Evolutionary conservation across 2,797 vertebrate genomes (phyloP).

Genomic region (Hemibagrus guttatus): DNA sequence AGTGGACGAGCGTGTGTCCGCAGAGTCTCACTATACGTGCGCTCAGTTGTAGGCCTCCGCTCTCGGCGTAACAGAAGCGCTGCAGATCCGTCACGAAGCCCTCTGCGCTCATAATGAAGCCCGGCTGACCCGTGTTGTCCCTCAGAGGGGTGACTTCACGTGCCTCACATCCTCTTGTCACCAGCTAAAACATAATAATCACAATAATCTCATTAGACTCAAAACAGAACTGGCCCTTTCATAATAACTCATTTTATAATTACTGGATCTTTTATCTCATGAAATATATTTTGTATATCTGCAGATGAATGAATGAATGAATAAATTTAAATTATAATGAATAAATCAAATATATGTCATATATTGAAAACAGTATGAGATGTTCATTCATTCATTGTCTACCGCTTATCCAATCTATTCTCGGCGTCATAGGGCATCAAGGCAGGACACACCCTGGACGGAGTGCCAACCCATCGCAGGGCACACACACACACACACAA

Average conservation of each 20-base stretch:
- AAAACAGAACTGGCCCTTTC: not conserved
- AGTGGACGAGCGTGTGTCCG: constrained; percentile 78
- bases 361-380: not conserved
- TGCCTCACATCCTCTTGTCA: constrained; percentile 88
- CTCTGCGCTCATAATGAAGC: constrained; percentile 85
- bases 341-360: not conserved
- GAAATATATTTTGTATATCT: not conserved
- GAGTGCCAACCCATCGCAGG: no score
- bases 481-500: no score
- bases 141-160: constrained; percentile 85
- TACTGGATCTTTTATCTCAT: not conserved
- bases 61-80: constrained; percentile 88
- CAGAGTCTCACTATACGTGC: constrained; percentile 87
- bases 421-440: no score
- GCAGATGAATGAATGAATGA: not conserved
- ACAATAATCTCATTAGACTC: not conserved
- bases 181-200: constrained; percentile 71
- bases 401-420: no score
- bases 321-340: not conserved
- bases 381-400: no score
- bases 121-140: constrained; percentile 86
- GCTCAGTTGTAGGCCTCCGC: constrained; percentile 82
- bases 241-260: not conserved
- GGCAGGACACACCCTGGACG: no score
- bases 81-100: constrained; percentile 89